A percentile compares a stretch with the other conserved stretches of the same genome.
These are phyloP conservation scores for Cataglyphis hispanica DNA, from an alignment of 1,140 invertebrate genomes.

Conservation along the genomic window DNA sequence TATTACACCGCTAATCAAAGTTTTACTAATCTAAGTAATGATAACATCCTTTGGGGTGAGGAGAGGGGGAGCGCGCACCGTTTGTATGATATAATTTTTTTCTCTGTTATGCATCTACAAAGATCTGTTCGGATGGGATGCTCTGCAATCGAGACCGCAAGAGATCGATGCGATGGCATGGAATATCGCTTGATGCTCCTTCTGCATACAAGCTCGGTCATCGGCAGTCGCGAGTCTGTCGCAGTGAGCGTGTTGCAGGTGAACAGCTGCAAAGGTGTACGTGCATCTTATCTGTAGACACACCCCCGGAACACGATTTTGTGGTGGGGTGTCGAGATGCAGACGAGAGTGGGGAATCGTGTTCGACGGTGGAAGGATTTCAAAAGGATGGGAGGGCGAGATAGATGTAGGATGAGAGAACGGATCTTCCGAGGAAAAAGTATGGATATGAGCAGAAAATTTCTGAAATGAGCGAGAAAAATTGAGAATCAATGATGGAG, in stretches of 20 bases:
- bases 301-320: constrained; percentile 60
- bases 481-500: neutral
- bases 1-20: neutral
- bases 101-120: neutral
- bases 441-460: constrained; percentile 6
- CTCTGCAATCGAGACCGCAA: neutral
- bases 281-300: constrained; percentile 77
- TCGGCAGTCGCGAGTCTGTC: constrained; percentile 17
- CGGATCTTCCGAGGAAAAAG: constrained; percentile 12
- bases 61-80: too few species aligned
- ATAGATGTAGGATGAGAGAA: constrained; percentile 19
- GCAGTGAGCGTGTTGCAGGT: constrained; percentile 45
- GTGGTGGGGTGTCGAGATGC: neutral
- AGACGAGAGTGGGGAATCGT: constrained; percentile 15
- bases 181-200: constrained; percentile 52
- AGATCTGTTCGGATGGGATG: neutral
- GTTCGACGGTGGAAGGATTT: neutral
- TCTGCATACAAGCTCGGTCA: constrained; percentile 16
- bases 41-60: neutral
- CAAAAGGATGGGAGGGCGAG: constrained; percentile 17
- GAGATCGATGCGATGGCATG: constrained; percentile 14
- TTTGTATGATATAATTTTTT: constrained; percentile 35
- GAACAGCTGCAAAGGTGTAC: constrained; percentile 66
- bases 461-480: neutral
- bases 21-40: neutral